A percentile compares a stretch with the other conserved stretches of the same genome.
phyloP scores from a whole-genome alignment of 2,888 invertebrate genomes.

The Cantharis rufa region DNA sequence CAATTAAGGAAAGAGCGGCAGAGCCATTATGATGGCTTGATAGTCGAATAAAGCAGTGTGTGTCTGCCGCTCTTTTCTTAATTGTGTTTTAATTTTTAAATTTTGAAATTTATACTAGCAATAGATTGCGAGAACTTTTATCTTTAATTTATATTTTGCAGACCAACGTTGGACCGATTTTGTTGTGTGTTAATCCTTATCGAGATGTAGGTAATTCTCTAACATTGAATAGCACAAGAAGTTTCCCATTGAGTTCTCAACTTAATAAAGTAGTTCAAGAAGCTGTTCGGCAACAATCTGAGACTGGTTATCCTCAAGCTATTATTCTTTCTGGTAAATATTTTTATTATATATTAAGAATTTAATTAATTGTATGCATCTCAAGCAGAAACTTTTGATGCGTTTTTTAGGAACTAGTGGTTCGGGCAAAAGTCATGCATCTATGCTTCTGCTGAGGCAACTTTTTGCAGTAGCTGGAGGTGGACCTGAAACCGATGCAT shows the following conservation, averaged over 20 bases:
- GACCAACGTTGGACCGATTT: slow-evolving; percentile 92
- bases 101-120: too few species aligned
- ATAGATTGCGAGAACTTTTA: too few species aligned
- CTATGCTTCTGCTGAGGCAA: slow-evolving; percentile 87
- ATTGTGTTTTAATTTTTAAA: too few species aligned
- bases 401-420: slow-evolving; percentile 76
- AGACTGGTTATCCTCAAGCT: slow-evolving; percentile 94
- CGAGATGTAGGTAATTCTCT: slow-evolving; percentile 85
- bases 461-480: slow-evolving; percentile 93
- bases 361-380: slow-evolving; percentile 18
- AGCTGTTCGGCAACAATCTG: slow-evolving; percentile 90
- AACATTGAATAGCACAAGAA: slow-evolving; percentile 76
- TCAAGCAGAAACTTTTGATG: slow-evolving; percentile 21
- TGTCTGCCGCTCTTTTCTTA: too few species aligned
- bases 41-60: too few species aligned
- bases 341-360: slow-evolving; percentile 17
- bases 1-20: too few species aligned
- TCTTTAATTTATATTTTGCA: slow-evolving; percentile 58
- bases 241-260: slow-evolving; percentile 76
- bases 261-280: slow-evolving; percentile 87
- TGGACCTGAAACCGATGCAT: slow-evolving; percentile 93
- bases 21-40: too few species aligned
- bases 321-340: slow-evolving; percentile 82
- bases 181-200: slow-evolving; percentile 89
- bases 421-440: slow-evolving; percentile 92